Evolutionary conservation across 2,113 vertebrate genomes (phyloP), one percentile per base, ranked within the genome.

Genomic region (Rhodinocichla rosea): DNA sequence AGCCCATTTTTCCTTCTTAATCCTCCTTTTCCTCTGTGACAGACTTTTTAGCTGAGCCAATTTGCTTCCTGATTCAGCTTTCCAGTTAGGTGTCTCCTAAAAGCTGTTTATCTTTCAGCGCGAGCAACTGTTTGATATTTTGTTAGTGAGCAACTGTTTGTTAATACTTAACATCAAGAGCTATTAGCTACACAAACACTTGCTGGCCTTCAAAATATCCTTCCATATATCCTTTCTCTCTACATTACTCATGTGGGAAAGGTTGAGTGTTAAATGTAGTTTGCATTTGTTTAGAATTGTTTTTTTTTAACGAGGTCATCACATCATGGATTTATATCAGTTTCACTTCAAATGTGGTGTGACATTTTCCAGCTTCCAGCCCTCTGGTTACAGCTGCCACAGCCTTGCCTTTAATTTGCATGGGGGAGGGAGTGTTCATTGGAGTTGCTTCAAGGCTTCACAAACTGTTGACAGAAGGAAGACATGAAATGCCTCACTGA

Each of bases 401-500:
- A 93, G 82, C 77, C 53, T 55, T 44, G 80, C 60, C 63, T 91
- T 84, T 81, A 33, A 90, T 95, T 94, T 85, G 82, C 53, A 49
- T 12, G 35, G 68, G 22, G 50, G 57, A n/a, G 64, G 56, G 62
- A 63, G 45, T 21, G 47, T 57, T 94, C 90, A 59, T 0, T 92
- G 80, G 86, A 87, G 76, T 83, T 87, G 71, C 67, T 90, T 92
- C 73, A 96, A 95, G 89, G 81, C 88, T 94, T 86, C 90, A 86
- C 87, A 91, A 90, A 83, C 87, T 94, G 90, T 97, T 95, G 90
- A 92, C 87, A 88, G 76, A 94, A 95, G 87, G 62, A 90, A 96
- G 90, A 92, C 76, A 76, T 45, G 77, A 95, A 96, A 89, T 92
- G 91, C 73, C 70, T 95, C 87, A 83, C 45, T 95, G 96, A 96